phyloP scores from a whole-genome alignment of 2,888 invertebrate genomes.

The Allygus modestus region DNA sequence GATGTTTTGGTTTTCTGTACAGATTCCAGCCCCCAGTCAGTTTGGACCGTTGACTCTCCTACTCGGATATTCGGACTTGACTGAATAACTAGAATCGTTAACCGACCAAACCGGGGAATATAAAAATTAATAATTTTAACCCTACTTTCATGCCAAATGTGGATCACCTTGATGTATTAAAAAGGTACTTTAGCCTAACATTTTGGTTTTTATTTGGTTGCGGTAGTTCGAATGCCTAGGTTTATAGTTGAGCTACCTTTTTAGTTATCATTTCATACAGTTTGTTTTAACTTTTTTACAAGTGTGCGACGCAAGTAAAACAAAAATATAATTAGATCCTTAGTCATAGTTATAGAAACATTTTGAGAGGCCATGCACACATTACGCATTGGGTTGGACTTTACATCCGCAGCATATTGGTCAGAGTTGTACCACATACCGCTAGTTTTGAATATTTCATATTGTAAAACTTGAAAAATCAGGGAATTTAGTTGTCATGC shows the following conservation, averaged over 20 bases:
- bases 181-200: constrained; percentile 42
- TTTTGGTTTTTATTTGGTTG: constrained; percentile 36
- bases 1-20: constrained; percentile 59
- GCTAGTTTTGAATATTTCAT: too few species aligned
- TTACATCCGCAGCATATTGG: too few species aligned
- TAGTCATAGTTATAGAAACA: too few species aligned
- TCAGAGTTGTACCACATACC: too few species aligned
- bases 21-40: constrained; percentile 69
- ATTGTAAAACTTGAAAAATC: too few species aligned
- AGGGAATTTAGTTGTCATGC: too few species aligned
- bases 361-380: too few species aligned
- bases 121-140: constrained; percentile 27
- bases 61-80: constrained; percentile 66
- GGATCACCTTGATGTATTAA: constrained; percentile 28
- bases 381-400: too few species aligned
- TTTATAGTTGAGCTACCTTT: not conserved
- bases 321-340: too few species aligned
- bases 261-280: too few species aligned
- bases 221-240: not conserved
- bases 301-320: too few species aligned
- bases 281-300: too few species aligned
- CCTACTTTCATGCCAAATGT: constrained; percentile 55
- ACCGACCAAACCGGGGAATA: constrained; percentile 21
- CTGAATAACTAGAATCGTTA: constrained; percentile 32
- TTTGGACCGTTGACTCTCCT: constrained; percentile 67